A percentile compares a stretch with the other conserved stretches of the same genome.
These are phyloP conservation scores for Aphis craccivora DNA, from an alignment of 1,140 invertebrate species.

Conservation along the genomic window DNA sequence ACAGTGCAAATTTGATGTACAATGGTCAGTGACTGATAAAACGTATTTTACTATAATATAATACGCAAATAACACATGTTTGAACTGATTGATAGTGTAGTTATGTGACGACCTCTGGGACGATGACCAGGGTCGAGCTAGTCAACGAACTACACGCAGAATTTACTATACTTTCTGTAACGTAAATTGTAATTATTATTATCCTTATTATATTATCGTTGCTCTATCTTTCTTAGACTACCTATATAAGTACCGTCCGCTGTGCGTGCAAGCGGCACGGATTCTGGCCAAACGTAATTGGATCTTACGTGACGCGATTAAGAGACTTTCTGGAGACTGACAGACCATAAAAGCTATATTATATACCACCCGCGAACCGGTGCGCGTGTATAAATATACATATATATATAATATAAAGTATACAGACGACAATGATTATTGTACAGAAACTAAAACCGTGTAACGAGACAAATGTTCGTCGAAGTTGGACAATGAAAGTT, in stretches of 20 bases:
- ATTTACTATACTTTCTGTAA: background rate
- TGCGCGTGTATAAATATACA: background rate
- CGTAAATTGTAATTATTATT: conserved; percentile 21
- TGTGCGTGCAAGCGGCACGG: background rate
- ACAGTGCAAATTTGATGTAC: background rate
- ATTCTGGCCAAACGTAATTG: conserved; percentile 8
- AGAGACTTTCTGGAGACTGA: conserved; percentile 41
- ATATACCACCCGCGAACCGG: background rate
- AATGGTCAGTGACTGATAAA: background rate
- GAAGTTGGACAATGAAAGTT: conserved; percentile 56
- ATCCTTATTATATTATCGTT: conserved; percentile 8
- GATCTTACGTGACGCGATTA: conserved; percentile 40
- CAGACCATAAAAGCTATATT: conserved; percentile 34
- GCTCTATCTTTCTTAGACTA: background rate
- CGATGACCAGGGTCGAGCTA: background rate
- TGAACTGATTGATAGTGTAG: background rate
- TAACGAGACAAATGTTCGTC: conserved; percentile 50
- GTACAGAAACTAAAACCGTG: conserved; percentile 27
- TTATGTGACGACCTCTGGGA: no score
- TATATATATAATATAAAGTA: background rate
- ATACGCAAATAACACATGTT: background rate
- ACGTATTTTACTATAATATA: background rate
- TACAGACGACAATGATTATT: conserved; percentile 25
- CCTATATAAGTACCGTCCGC: background rate
- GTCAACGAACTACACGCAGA: background rate